Percentiles rank a stretch among this genome's conserved stretches.
Evolutionary conservation across 2,797 vertebrate genomes (phyloP).

Genomic region (Paguma larvata): DNA sequence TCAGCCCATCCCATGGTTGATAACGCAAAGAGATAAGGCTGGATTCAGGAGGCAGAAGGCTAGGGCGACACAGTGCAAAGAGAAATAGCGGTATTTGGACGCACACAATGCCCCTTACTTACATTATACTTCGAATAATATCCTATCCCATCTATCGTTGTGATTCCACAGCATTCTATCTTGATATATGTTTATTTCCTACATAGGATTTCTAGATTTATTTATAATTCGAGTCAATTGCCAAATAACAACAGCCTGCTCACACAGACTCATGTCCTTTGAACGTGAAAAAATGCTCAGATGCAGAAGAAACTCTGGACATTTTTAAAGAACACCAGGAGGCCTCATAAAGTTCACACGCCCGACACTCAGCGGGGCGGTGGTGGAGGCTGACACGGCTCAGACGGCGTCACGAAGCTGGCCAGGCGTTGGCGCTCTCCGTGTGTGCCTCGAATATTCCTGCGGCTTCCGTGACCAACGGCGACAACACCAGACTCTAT

Average conservation of each 20-base stretch:
- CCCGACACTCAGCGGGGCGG: not conserved
- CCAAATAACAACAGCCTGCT: not conserved
- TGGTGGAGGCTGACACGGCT: not conserved
- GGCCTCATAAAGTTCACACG: not conserved
- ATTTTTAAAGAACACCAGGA: not conserved
- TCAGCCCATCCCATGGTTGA: too few species aligned
- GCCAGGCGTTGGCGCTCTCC: not conserved
- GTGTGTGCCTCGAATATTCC: not conserved
- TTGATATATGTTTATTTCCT: not conserved
- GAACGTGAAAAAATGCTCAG: not conserved
- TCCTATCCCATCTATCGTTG: not conserved
- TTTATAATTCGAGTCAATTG: not conserved
- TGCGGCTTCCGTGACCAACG: not conserved
- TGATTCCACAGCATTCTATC: not conserved
- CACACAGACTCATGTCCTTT: not conserved
- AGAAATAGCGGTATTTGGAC: not conserved
- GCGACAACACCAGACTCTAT: not conserved
- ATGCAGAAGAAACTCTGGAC: not conserved
- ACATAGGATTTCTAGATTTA: not conserved
- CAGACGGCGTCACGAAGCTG: not conserved
- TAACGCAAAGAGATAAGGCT: not conserved
- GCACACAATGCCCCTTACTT: not conserved
- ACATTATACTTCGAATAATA: not conserved
- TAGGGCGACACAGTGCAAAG: not conserved
- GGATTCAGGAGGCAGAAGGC: not conserved